Percentiles rank a stretch among this genome's conserved stretches.
phyloP scores from a whole-genome alignment of 2,113 vertebrate species.

The Syngnathus scovelli region DNA sequence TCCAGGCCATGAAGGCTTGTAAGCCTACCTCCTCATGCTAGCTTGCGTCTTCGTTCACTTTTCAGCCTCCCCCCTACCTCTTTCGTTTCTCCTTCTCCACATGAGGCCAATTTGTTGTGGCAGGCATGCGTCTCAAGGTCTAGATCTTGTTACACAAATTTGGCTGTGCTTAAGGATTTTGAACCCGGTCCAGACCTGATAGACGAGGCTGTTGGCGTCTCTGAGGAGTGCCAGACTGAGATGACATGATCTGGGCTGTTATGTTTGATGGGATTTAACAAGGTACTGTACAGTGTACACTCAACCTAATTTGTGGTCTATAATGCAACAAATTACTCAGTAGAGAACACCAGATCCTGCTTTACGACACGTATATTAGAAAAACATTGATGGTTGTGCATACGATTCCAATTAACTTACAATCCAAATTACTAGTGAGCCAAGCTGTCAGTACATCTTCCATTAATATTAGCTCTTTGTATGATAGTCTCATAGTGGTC shows the following conservation, averaged over 20 bases:
- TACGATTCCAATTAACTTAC: slow-evolving; percentile 14
- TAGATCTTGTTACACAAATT: slow-evolving; percentile 74
- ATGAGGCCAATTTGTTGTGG: slow-evolving; percentile 75
- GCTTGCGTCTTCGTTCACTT: slow-evolving; percentile 61
- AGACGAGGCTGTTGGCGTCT: slow-evolving; percentile 55
- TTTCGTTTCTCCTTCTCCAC: slow-evolving; percentile 50
- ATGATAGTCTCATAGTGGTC: slow-evolving; percentile 15
- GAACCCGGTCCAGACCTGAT: slow-evolving; percentile 64
- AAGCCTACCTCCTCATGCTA: slow-evolving; percentile 66
- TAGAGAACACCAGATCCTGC: slow-evolving; percentile 30
- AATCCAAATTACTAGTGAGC: slow-evolving; percentile 19
- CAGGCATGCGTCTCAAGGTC: slow-evolving; percentile 66
- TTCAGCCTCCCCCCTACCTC: slow-evolving; percentile 31
- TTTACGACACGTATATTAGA: slow-evolving; percentile 29
- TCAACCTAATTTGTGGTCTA: slow-evolving; percentile 51
- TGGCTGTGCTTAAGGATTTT: slow-evolving; percentile 63
- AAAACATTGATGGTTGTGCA: slow-evolving; percentile 12
- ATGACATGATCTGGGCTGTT: slow-evolving; percentile 64
- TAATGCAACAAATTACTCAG: slow-evolving; percentile 56
- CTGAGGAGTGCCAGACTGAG: slow-evolving; percentile 43
- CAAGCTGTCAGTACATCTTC: slow-evolving; percentile 17
- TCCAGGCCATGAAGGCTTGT: slow-evolving; percentile 62
- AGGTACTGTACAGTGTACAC: slow-evolving; percentile 53
- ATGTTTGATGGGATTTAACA: slow-evolving; percentile 64
- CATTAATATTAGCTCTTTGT: slow-evolving; percentile 26